Conservation (phyloP, 2,888 invertebrate species). For the Temnothorax ravouxi region DNA sequence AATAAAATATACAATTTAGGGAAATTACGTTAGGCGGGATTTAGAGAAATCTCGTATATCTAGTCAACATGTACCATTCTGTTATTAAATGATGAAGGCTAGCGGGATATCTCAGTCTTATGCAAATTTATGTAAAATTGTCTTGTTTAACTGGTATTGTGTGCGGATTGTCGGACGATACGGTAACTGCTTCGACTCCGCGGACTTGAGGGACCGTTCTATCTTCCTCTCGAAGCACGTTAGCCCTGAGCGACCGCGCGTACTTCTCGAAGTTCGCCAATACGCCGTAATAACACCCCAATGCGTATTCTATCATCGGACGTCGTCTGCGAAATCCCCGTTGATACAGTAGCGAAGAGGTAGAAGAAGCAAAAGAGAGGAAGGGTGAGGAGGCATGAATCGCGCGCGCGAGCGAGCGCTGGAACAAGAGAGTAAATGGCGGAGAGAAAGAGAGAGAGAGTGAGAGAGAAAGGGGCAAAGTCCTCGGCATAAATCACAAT, state of each 20-base stretch:
- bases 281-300: constrained; percentile 70
- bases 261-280: constrained; percentile 65
- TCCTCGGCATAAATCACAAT: constrained; percentile 80
- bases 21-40: not conserved
- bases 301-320: constrained; percentile 73
- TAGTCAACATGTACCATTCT: constrained; percentile 20
- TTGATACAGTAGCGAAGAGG: constrained; percentile 30
- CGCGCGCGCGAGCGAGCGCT: not conserved
- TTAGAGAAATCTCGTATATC: constrained; percentile 29
- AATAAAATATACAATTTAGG: constrained; percentile 20
- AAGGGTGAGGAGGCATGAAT: constrained; percentile 4
- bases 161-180: constrained; percentile 37
- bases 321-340: constrained; percentile 54
- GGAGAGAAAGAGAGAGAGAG: constrained; percentile 30
- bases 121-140: constrained; percentile 49
- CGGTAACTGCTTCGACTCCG: constrained; percentile 33
- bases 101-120: constrained; percentile 44
- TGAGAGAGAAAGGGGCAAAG: constrained; percentile 40
- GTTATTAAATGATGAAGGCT: constrained; percentile 36
- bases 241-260: constrained; percentile 49
- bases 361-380: constrained; percentile 39
- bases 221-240: constrained; percentile 48
- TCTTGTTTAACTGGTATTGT: constrained; percentile 41
- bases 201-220: constrained; percentile 47
- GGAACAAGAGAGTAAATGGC: constrained; percentile 2